Evolutionary conservation across 2,113 vertebrate species (phyloP), one percentile per base, ranked within the genome.

Genomic region (Scomber scombrus): DNA sequence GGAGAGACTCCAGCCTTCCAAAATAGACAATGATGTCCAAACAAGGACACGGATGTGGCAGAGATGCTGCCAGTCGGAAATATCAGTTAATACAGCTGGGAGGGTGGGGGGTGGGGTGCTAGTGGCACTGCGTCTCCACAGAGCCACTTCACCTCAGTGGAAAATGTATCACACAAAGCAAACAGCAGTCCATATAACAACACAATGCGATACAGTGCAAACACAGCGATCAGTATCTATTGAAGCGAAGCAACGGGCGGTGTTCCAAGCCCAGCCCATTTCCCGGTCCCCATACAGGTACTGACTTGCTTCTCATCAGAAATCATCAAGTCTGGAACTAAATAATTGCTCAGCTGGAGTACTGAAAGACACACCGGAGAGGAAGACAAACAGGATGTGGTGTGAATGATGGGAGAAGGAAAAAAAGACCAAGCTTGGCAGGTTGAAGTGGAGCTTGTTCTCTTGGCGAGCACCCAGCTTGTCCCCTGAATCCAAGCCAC

Each of bases 281-380:
- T 55, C 40, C 58, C 65, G 0, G 45, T 62, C 16, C 51, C 6
- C 26, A 40, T 50, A 60, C 91, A 87, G 75, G 87, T 75, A 87
- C 40, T 0, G 77, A 66, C 91, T 85, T 23, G 79, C 69, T 47
- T 74, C 63, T 85, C 84, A 86, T 91, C 81, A 75, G 62, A 89
- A 85, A 87, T 84, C 67, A 64, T 87, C 31, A 76, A 50, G 82
- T 82, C 86, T 85, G 85, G 75, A 83, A 74, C 77, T 54, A 68
- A 80, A 85, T 93, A 93, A 94, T 94, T 93, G 90, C 84, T 91
- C 89, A 93, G 91, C 81, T 85, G 86, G 64, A 88, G 85, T 76
- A 72, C 31, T 93, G 92, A 94, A 87, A 93, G 89, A 93, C 74
- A 77, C 65, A 65, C 76, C 60, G 26, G 68, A 69, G 72, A 80